Evolutionary conservation across 2,888 invertebrate species (phyloP).

Genomic region (Drosophila ustulata): DNA sequence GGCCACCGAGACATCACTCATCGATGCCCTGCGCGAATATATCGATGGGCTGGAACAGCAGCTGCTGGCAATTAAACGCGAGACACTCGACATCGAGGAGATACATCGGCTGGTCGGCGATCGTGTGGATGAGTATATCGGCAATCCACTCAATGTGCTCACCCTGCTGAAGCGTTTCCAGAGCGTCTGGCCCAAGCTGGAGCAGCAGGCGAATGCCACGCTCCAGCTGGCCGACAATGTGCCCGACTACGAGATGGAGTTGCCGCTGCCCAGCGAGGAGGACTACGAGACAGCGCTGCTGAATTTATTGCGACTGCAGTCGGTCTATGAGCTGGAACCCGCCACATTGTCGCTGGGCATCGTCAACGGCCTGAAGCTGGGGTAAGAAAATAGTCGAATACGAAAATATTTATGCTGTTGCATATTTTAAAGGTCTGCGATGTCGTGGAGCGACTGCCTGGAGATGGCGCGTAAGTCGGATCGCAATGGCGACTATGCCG

Average conservation of each 20-base stretch:
- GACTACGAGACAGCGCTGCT: constrained; percentile 75
- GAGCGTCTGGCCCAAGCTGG: constrained; percentile 90
- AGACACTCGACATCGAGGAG: constrained; percentile 60
- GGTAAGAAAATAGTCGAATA: constrained; percentile 53
- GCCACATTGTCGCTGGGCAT: constrained; percentile 86
- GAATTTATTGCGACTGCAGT: constrained; percentile 86
- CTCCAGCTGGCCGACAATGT: constrained; percentile 31
- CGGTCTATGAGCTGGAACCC: constrained; percentile 88
- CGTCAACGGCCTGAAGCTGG: constrained; percentile 83
- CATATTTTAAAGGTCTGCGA: constrained; percentile 66
- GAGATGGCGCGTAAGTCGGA: constrained; percentile 77
- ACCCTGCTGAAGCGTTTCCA: constrained; percentile 95
- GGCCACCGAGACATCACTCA: constrained; percentile 72
- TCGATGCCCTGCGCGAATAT: constrained; percentile 72
- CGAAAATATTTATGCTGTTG: constrained; percentile 14
- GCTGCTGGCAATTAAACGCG: constrained; percentile 66
- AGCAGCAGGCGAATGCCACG: constrained; percentile 85
- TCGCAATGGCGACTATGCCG: constrained; percentile 65
- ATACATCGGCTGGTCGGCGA: constrained; percentile 66
- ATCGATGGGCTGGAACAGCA: constrained; percentile 67
- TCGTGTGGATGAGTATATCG: constrained; percentile 84
- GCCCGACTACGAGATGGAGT: constrained; percentile 20
- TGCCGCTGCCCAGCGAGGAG: constrained; percentile 73
- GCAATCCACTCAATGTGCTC: constrained; percentile 97
- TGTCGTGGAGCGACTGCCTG: constrained; percentile 82